Base-by-base conservation (phyloP, 2,113 vertebrate species). In the Thamnaconus septentrionalis region DNA sequence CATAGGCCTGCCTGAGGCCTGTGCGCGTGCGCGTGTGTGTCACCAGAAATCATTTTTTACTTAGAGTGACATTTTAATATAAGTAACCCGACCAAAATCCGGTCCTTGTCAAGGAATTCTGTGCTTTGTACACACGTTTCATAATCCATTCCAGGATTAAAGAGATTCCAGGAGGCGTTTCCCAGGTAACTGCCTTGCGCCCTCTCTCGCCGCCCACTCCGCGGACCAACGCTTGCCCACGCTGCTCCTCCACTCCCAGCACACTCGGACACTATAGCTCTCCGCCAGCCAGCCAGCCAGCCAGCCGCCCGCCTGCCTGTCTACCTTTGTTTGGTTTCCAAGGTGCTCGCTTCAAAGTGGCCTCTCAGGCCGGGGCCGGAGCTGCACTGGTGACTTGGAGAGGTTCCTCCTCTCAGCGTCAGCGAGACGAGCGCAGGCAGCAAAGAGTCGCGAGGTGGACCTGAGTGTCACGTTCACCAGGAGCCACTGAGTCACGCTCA, bases 321-420 rank as follows among this genome's bases (percentile, higher is more conserved):
- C 18, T 31, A 69, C 68, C 52, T 85, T 87, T 89, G 87, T 90
- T 78, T 87, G 86, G 89, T 91, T 91, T 83, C 89, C 86, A 89
- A 84, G 86, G 83, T 6, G 61, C 74, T 72, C 55, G 4, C 64
- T 78, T 70, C 49, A 66, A 31, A 89, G 85, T 84, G 81, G 81
- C 68, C 83, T 70, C 82, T 85, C 63, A 80, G 69, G 53, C 52
- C 53, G 53, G 58, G 65, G 65, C 75, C 73, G 64, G 71, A 64
- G 65, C 65, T 46, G 52, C 44, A 57, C 56, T 60, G 18, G 70
- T 31, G 69, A 62, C 53, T 39, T 63, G 73, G 71, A 77, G 78
- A 62, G 78, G 64, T 60, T 81, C 10, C 54, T 66, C 53, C 80
- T 56, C 47, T 83, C 64, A 53, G 54, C 67, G 47, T 61, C 57